Evolutionary conservation across 2,888 invertebrate genomes (phyloP).

Genomic region (Exephanes ischioxanthus): DNA sequence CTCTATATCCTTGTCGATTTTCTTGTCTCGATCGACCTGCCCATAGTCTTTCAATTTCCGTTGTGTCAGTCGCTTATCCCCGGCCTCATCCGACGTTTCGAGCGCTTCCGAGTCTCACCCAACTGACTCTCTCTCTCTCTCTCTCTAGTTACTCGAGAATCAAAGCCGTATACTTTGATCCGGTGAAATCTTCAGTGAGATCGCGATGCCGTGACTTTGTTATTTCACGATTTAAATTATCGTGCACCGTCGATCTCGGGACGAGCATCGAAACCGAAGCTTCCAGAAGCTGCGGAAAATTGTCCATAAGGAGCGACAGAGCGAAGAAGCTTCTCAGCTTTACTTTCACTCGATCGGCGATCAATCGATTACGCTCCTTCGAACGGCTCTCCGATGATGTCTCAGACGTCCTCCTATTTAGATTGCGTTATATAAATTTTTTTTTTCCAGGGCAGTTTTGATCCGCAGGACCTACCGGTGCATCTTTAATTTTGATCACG

Average conservation of each 20-base stretch:
- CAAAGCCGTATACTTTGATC: constrained; percentile 35
- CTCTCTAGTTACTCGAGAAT: constrained; percentile 50
- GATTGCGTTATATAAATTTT: background rate
- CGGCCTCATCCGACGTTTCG: constrained; percentile 44
- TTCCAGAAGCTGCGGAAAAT: background rate
- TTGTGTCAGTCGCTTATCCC: constrained; percentile 29
- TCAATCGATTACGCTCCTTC: background rate
- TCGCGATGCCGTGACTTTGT: background rate
- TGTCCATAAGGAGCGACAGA: constrained; percentile 1
- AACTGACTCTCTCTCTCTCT: constrained; percentile 4
- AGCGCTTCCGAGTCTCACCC: constrained; percentile 3
- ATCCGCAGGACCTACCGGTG: background rate
- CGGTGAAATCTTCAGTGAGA: background rate
- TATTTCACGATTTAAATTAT: background rate
- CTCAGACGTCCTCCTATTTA: background rate
- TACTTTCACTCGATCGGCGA: background rate
- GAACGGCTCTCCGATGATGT: background rate
- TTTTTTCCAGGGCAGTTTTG: too few relatives aligned
- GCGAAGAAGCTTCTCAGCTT: constrained; percentile 4
- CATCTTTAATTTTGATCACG: background rate
- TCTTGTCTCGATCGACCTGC: background rate
- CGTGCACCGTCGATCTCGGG: background rate
- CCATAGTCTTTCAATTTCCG: constrained; percentile 29
- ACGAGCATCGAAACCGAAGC: background rate
- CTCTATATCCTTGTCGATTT: background rate